These are phyloP conservation scores for Eupithecia exiguata DNA, from an alignment of 2,888 invertebrate genomes.

Conservation along the genomic window DNA sequence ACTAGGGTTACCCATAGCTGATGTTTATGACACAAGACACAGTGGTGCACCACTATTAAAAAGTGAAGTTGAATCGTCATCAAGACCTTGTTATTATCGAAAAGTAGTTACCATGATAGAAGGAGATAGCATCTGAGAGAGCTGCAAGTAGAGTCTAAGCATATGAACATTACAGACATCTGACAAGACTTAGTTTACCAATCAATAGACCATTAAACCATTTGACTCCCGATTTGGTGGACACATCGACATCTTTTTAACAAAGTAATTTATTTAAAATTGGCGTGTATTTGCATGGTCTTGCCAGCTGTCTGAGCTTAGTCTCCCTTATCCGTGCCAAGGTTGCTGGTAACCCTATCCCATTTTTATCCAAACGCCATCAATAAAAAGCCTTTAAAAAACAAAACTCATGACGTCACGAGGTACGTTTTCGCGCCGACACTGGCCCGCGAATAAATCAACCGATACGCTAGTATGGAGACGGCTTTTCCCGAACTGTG, in stretches of 20 bases:
- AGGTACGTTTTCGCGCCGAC: slow-evolving; percentile 80
- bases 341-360: slow-evolving; percentile 59
- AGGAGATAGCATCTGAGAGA: background rate
- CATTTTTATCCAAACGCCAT: slow-evolving; percentile 78
- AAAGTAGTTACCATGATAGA: background rate
- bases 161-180: background rate
- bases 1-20: slow-evolving; percentile 37
- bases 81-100: background rate
- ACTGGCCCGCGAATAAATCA: slow-evolving; percentile 79
- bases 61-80: background rate
- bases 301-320: slow-evolving; percentile 23
- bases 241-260: background rate
- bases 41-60: background rate
- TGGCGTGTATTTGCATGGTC: background rate
- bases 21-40: background rate
- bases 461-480: slow-evolving; percentile 72
- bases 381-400: slow-evolving; percentile 74
- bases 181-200: background rate
- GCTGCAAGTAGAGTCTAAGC: too few species aligned
- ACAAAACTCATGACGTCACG: slow-evolving; percentile 79
- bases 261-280: background rate
- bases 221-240: too few species aligned
- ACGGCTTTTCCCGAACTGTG: slow-evolving; percentile 73
- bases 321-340: slow-evolving; percentile 29
- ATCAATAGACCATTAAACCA: too few species aligned